Base-by-base conservation (phyloP, 2,113 vertebrate species). In the Strix aluco region DNA sequence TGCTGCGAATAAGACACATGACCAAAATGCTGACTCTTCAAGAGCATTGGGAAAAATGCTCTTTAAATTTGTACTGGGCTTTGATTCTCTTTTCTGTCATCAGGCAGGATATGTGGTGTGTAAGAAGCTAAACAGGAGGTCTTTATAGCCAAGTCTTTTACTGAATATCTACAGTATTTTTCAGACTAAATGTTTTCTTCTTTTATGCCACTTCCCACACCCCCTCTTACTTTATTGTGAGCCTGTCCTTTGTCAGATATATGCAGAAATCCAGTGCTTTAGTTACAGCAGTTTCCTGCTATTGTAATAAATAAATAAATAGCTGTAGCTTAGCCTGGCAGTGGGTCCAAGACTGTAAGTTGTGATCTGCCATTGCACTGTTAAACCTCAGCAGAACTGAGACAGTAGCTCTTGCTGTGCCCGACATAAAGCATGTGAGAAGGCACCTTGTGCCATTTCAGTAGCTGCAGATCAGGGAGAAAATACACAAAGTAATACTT, bases 401-500 rank as follows among this genome's bases (percentile, higher is more conserved):
- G 59, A 16, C 15, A 46, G 49, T 44, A 59, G 34, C 32, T 81
- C 18, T 54, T 88, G 65, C 69, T 86, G 10, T 54, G 9, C 1
- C 1, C 2, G 3, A 20, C 34, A 4, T 4, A 61, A 86, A 90
- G 23, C 26, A 13, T 1, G 0, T 61, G 20, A 77, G n/a, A 61
- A 54, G 11, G 20, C 11, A 42, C 13, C 15, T 7, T 18, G 10
- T 54, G 16, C 15, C 0, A 1, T 55, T 86, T 62, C 12, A 25
- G 32, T 55, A 49, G 29, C 22, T 85, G 57, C 38, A 32, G 42
- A 55, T 51, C 38, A 44, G 34, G 17, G 23, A 19, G n/a, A 81
- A 81, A 88, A 44, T 25, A 27, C 5, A 38, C 2, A 1, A 46
- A 42, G 25, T 69, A 63, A 47, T 36, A 15, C 15, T 67, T 81